phyloP scores from a whole-genome alignment of 1,140 invertebrate species.

The Leucophenga varia region DNA sequence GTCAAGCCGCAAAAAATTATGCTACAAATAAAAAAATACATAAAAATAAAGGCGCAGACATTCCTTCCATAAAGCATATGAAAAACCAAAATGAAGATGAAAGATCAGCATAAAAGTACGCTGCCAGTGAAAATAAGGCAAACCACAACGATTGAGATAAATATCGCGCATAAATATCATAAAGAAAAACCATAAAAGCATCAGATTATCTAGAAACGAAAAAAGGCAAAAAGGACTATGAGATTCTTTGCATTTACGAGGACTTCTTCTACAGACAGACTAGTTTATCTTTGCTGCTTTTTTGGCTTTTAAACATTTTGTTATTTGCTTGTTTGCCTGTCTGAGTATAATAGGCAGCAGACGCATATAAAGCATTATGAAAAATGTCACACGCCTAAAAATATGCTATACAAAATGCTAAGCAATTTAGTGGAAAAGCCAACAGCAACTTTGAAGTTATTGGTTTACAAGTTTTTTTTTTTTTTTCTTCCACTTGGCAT shows the following conservation, averaged over 20 bases:
- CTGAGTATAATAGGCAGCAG: too few species aligned
- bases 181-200: conserved; percentile 34
- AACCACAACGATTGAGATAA: conserved; percentile 31
- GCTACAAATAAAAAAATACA: conserved; percentile 12
- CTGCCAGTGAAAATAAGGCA: conserved; percentile 16
- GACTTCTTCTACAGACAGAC: too few species aligned
- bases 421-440: conserved; percentile 40
- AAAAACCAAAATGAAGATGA: too few species aligned
- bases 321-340: too few species aligned
- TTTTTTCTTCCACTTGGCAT: conserved; percentile 14
- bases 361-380: conserved; percentile 26
- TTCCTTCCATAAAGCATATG: too few species aligned
- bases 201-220: conserved; percentile 28
- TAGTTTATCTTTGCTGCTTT: conserved; percentile 31
- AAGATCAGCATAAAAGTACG: too few species aligned
- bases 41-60: too few species aligned
- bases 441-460: too few species aligned
- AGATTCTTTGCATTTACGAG: too few species aligned
- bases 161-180: conserved; percentile 40
- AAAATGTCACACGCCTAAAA: conserved; percentile 41
- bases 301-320: not conserved
- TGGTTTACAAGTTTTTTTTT: too few species aligned
- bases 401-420: conserved; percentile 35
- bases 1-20: conserved; percentile 24
- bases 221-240: conserved; percentile 1